A percentile compares a stretch with the other conserved stretches of the same genome.
These are phyloP conservation scores for Cryptotermes secundus DNA, from an alignment of 1,140 invertebrate species.

Conservation along the genomic window DNA sequence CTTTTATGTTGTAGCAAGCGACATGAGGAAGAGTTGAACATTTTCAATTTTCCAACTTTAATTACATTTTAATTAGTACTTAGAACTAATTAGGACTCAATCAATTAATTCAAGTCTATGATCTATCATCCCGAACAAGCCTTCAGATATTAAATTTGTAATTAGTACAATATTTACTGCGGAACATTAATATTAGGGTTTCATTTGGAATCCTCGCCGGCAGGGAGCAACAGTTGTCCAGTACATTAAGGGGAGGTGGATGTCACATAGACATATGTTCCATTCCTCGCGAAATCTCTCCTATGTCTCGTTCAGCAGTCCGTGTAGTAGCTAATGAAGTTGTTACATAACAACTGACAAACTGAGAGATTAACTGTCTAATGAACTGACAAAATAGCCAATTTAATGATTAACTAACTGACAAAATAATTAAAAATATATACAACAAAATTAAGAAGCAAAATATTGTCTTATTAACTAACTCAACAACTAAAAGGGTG, in stretches of 20 bases:
- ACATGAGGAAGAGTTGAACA: not conserved
- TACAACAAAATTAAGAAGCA: too few species aligned
- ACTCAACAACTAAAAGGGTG: too few species aligned
- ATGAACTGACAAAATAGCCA: too few species aligned
- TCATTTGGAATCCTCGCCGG: not conserved
- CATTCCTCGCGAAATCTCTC: too few species aligned
- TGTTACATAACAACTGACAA: too few species aligned
- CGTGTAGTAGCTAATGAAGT: too few species aligned
- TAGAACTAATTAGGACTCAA: slow-evolving; percentile 39
- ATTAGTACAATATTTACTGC: slow-evolving; percentile 28
- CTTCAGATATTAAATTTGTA: slow-evolving; percentile 30
- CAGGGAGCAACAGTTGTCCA: not conserved
- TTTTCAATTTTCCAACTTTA: slow-evolving; percentile 41
- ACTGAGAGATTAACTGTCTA: too few species aligned
- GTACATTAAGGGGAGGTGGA: not conserved
- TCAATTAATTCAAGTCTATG: slow-evolving; percentile 36
- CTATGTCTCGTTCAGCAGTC: too few species aligned
- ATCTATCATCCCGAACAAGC: slow-evolving; percentile 9
- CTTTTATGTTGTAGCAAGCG: not conserved
- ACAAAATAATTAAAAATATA: too few species aligned
- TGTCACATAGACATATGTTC: too few species aligned
- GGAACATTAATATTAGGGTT: slow-evolving; percentile 10
- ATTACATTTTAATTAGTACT: slow-evolving; percentile 42
- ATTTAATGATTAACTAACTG: too few species aligned
- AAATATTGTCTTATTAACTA: too few species aligned